Base-by-base conservation (phyloP, 2,113 vertebrate genomes). In the Himantopus leucocephalus region DNA sequence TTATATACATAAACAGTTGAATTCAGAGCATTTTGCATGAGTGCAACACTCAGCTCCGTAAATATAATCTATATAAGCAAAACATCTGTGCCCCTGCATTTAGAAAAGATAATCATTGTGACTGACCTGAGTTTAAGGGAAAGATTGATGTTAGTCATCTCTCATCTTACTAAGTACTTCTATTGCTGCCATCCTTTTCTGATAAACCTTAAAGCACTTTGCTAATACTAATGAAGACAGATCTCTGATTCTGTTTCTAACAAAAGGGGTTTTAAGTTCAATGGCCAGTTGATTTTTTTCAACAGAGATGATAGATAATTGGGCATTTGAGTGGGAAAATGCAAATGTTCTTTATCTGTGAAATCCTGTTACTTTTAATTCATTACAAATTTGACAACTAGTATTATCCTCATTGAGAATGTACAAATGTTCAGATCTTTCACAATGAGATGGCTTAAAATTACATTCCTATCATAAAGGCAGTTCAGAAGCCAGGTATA, bases 191-290 rank as follows among this genome's bases (percentile, higher is more conserved):
- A 58, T 66, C 45, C 68, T 94, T 97, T 95, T 78, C 60, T 71
- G 76, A 62, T 88, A 91, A 95, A 48, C 52, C 43, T 95, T 92
- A 74, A 74, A 95, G 55, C 76, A 87, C 74, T 97, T 96, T 26
- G 5, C 60, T 91, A 88, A 86, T 88, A 82, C 60, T 92, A 80
- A 88, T 81, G 80, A 95, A 92, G 48, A 89, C 50, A 78, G 35
- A 37, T 78, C 81, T 92, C 88, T 92, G 80, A 78, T 63, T 63
- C 80, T 94, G 39, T 96, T 77, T 88, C 45, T 91, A 93, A 92
- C 76, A 96, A 78, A 92, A 94, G 73, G 17, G 14, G 13, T 41
- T 96, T 97, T 93, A 93, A 90, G 58, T 79, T 96, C 93, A 93
- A 50, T 75, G 70, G 52, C 26, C 76, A 48, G 67, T 52, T 96